phyloP scores from a whole-genome alignment of 2,888 invertebrate species.

The Bombyx huttoni region DNA sequence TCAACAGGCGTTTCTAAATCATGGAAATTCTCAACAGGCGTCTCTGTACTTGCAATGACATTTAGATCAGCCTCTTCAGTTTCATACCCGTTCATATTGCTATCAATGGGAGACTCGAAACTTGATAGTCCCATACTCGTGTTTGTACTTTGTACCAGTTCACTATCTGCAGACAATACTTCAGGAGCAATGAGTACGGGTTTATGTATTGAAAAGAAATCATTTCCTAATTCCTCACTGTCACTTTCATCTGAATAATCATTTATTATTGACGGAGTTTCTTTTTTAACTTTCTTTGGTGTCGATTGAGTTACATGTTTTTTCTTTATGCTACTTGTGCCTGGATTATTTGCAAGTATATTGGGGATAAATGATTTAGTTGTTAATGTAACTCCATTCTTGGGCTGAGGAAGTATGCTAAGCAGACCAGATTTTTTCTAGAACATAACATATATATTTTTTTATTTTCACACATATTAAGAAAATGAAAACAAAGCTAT shows the following conservation, averaged over 20 bases:
- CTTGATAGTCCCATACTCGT: constrained; percentile 22
- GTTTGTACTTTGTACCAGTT: constrained; percentile 5
- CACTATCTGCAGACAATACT: constrained; percentile 33
- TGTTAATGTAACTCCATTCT: constrained; percentile 42
- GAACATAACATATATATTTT: constrained; percentile 4
- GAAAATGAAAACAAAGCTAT: background rate
- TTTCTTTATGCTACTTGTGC: constrained; percentile 23
- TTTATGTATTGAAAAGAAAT: constrained; percentile 71
- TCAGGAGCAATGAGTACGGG: constrained; percentile 46
- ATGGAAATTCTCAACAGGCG: constrained; percentile 16
- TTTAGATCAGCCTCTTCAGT: constrained; percentile 14
- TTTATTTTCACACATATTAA: too few relatives aligned
- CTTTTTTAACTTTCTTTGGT: constrained; percentile 25
- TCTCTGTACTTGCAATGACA: constrained; percentile 7
- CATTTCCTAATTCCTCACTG: constrained; percentile 63
- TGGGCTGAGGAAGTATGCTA: constrained; percentile 79
- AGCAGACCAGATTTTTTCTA: constrained; percentile 78
- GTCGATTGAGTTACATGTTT: constrained; percentile 22
- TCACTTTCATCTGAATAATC: constrained; percentile 61
- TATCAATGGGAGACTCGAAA: constrained; percentile 52
- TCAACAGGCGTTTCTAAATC: constrained; percentile 14
- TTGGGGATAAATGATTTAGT: constrained; percentile 57
- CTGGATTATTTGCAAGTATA: constrained; percentile 50
- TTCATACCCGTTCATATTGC: constrained; percentile 20
- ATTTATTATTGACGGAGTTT: constrained; percentile 19